Base-by-base conservation (phyloP, 2,113 vertebrate species). In the Chrysemys picta region DNA sequence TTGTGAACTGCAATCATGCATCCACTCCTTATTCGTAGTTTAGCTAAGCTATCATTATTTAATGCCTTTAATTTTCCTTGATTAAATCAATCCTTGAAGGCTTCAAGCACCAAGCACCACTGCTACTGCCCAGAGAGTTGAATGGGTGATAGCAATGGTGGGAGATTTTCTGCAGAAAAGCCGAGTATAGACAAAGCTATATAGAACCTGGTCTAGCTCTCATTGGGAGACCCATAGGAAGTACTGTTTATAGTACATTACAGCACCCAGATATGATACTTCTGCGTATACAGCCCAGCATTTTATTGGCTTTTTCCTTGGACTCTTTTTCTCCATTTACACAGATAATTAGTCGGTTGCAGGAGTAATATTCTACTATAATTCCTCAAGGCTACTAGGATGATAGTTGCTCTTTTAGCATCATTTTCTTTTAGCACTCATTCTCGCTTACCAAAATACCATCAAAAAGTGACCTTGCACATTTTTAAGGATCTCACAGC, bases 361-460 rank as follows among this genome's bases (percentile, higher is more conserved):
- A 95, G 89, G 91, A 80, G 72, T 86, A 83, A 91, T 88, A 89
- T 91, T 93, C 93, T 94, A 54, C 76, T 94, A 35, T 84, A 52
- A 1, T 29, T 13, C 0, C 10, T 87, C 90, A 95, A 96, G 90
- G 76, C 90, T 90, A 90, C 85, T 45, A 65, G 52, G 62, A 22
- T 85, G 89, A 89, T 76, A 79, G 76, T 84, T 88, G 82, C 83
- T 87, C 54, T 91, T 54, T 91, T 91, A 57, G 25, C 88, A 54
- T 81, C 80, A 19, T 86, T 29, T 5, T 88, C 54, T 35, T 86
- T 93, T 89, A 69, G 0, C 31, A 84, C 56, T 1, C 93, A 57
- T 95, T 92, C 83, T 78, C 82, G 35, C 75, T 84, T 89, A 80
- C 12, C 96, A 65, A 35, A 31, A 62, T 25, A 62, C 3, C 57